Evolutionary conservation across 2,888 invertebrate genomes (phyloP), one percentile per base, ranked within the genome.

Genomic region (Watsonalla binaria): DNA sequence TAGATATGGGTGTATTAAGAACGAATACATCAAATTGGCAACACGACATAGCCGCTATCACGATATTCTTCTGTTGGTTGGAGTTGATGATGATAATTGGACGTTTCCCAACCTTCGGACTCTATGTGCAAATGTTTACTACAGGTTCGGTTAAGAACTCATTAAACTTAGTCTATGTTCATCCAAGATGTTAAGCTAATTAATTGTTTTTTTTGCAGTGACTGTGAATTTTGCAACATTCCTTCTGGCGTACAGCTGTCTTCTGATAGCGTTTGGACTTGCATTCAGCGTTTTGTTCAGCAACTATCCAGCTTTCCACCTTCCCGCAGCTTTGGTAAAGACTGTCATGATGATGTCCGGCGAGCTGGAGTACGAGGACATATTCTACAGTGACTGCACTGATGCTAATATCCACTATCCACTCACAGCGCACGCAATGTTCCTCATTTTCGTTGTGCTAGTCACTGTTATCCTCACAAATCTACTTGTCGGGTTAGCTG

Each of bases 281-380:
- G 95, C 95, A 56, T 96, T 97, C 65, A 94, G 94, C n/a, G 95
- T 97, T 2, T 83, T 97, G 6, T 96, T 96, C 73, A 93, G 94
- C 49, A 94, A 95, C 68, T 95, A 95, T 72, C 92, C 93, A 35
- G 92, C 96, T 0, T 96, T 96, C 74, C 92, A 93, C 62, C 91
- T 95, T 4, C 87, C 92, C 0, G 91, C 92, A 52, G 92, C 93
- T 0, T 72, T 96, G 0, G 84, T 96, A 0, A 96, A 96, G 83
- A 95, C 96, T 0, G 93, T 96, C 11, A 95, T 96, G 68, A 96
- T 97, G 96, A 96, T 97, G 96, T 95, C 96, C 0, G 96, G 96
- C 0, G 96, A 97, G 78, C 77, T 96, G 51, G 96, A 96, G 76
- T 96, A 95, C 63, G 96, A 96, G 75, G 96, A 96, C 67, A 94